Evolutionary conservation across 2,797 vertebrate genomes (phyloP), one percentile per base, ranked within the genome.

Genomic region (Tympanoctomys barrerae): DNA sequence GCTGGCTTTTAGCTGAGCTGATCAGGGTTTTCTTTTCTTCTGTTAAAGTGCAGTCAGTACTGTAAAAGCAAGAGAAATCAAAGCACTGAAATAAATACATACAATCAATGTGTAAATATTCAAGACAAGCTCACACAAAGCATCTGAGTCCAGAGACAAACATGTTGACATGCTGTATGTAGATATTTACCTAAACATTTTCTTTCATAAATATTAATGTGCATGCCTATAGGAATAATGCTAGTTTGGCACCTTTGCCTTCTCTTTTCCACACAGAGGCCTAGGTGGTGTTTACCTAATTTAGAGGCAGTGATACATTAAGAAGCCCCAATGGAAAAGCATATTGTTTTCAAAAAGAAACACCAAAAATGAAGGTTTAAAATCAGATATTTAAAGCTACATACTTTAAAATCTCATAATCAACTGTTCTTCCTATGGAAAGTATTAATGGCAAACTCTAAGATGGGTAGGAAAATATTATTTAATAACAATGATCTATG

Each of bases 301-400:
- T 54, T 73, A 46, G 46, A 95, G 5, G 0, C n/a, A 31, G 39
- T 39, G 78, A 36, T 61, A 1, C 36, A n/a, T 77, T 70, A 54
- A 93, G 13, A 90, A 78, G 18, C n/a, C 42, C 26, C 5, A 7
- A 21, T 61, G 46, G 68, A 39, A 84, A 81, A 62, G 11, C 54
- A 59, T 85, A 80, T 64, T 89, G 5, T 12, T 86, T 86, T 93
- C 61, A 70, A 82, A 91, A 61, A 83, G 71, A 95, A 93, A 54
- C 14, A 79, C 5, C 46, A 89, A 92, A 71, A 78, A 54, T 42
- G 78, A 88, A 90, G 24, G 31, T 33, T 81, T 79, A 85, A 31
- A 13, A 71, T 81, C 7, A 73, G 28, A 14, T 88, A 10, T 82
- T 79, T 52, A 42, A 94, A 86, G 91, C 68, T 66, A 2, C 22